These are phyloP conservation scores for Camponotus floridanus DNA, from an alignment of 1,140 invertebrate species.

Conservation along the genomic window DNA sequence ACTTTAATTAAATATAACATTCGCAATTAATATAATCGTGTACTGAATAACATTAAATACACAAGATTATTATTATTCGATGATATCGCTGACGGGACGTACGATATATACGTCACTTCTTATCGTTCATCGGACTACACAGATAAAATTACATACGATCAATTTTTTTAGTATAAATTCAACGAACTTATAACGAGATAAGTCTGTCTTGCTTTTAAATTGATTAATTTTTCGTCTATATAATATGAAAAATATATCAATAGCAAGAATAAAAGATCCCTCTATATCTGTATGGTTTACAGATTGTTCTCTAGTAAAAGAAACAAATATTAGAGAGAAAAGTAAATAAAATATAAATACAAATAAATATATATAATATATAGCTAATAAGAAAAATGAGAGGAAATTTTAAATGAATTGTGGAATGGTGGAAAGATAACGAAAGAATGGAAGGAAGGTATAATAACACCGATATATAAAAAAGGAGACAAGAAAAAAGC, in stretches of 20 bases:
- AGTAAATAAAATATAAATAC: slow-evolving; percentile 1
- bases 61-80: slow-evolving; percentile 3
- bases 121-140: slow-evolving; percentile 43
- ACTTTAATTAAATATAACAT: not conserved
- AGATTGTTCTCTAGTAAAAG: not conserved
- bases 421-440: too few relatives aligned
- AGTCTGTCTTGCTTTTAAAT: not conserved
- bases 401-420: too few relatives aligned
- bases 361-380: not conserved
- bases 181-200: not conserved
- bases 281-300: not conserved
- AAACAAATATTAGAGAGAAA: not conserved
- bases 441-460: too few relatives aligned
- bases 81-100: slow-evolving; percentile 2
- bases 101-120: not conserved
- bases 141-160: slow-evolving; percentile 46
- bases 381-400: too few relatives aligned
- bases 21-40: not conserved
- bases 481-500: too few relatives aligned
- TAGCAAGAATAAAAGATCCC: not conserved
- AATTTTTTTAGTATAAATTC: not conserved
- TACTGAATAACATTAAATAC: slow-evolving; percentile 1
- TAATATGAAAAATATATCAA: not conserved
- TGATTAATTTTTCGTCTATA: not conserved
- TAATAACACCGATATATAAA: too few relatives aligned